Percentiles rank a stretch among this genome's conserved stretches.
Evolutionary conservation across 2,797 vertebrate species (phyloP).

Genomic region (Trachops cirrhosus): DNA sequence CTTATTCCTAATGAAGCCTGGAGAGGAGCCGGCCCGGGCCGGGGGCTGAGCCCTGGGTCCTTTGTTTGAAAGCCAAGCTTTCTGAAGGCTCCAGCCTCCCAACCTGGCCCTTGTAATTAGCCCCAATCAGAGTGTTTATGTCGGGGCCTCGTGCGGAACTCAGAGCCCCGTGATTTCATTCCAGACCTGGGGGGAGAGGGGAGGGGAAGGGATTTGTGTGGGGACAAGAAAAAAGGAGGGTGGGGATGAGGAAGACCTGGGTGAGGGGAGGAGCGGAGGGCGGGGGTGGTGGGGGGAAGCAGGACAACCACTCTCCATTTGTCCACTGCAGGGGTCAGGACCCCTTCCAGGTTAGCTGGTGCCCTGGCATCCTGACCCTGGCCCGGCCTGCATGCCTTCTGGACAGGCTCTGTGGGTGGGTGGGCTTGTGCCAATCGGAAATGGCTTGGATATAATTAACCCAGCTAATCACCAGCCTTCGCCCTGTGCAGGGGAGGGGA

Average conservation of each 20-base stretch:
- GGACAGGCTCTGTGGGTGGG: constrained; percentile 73
- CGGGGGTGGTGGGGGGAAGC: not conserved
- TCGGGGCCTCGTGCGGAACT: constrained; percentile 67
- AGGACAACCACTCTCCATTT: not conserved
- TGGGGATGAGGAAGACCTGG: not conserved
- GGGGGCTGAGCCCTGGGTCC: constrained; percentile 56
- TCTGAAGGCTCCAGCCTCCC: constrained; percentile 66
- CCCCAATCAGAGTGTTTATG: constrained; percentile 75
- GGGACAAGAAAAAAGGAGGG: not conserved
- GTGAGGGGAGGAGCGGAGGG: not conserved
- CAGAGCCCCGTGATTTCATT: constrained; percentile 68
- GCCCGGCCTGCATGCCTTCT: constrained; percentile 9
- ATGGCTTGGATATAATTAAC: constrained; percentile 74
- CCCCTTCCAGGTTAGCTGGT: not conserved
- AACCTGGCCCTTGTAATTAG: constrained; percentile 74
- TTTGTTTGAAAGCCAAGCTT: constrained; percentile 74
- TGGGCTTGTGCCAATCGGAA: constrained; percentile 70
- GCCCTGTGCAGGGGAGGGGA: constrained; percentile 40
- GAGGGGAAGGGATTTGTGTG: not conserved
- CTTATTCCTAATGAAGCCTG: constrained; percentile 31
- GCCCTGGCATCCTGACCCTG: constrained; percentile 35
- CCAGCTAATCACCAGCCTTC: constrained; percentile 69
- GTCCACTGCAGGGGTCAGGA: not conserved
- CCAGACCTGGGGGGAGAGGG: constrained; percentile 37
- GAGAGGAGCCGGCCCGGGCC: constrained; percentile 28